Percentiles rank a stretch among this genome's conserved stretches.
Evolutionary conservation across 2,888 invertebrate genomes (phyloP).

Genomic region (Gandaritis pyraliata): DNA sequence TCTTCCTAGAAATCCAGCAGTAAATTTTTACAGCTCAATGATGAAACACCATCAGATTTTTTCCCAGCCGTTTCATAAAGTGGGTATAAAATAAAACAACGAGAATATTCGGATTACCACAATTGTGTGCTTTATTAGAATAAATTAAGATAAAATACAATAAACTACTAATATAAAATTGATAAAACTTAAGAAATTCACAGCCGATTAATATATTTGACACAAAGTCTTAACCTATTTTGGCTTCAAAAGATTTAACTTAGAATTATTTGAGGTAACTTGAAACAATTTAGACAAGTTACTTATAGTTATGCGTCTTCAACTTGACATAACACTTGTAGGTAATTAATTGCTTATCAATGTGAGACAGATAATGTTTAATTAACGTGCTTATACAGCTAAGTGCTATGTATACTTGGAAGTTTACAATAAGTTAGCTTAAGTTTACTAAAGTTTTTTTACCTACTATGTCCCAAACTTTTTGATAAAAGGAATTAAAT

Average conservation of each 20-base stretch:
- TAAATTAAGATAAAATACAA: constrained; percentile 13
- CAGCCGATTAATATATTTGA: constrained; percentile 52
- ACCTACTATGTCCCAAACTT: too few species aligned
- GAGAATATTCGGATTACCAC: neutral
- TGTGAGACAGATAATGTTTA: constrained; percentile 11
- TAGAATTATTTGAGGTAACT: constrained; percentile 7
- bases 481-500: too few species aligned
- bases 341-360: constrained; percentile 19
- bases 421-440: too few species aligned
- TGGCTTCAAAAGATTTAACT: constrained; percentile 22
- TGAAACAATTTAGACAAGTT: neutral
- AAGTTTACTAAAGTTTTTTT: too few species aligned
- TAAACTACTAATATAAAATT: constrained; percentile 35
- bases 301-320: constrained; percentile 3
- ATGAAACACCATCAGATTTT: too few species aligned
- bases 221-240: constrained; percentile 38
- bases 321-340: constrained; percentile 15
- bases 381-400: neutral
- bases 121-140: constrained; percentile 25
- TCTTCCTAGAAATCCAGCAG: too few species aligned
- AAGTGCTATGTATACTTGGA: neutral
- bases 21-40: too few species aligned
- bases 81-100: constrained; percentile 1
- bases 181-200: constrained; percentile 46
- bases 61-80: too few species aligned